A percentile compares a stretch with the other conserved stretches of the same genome.
These are phyloP conservation scores for Laodelphax striatellus DNA, from an alignment of 1,140 invertebrate species.

Conservation along the genomic window DNA sequence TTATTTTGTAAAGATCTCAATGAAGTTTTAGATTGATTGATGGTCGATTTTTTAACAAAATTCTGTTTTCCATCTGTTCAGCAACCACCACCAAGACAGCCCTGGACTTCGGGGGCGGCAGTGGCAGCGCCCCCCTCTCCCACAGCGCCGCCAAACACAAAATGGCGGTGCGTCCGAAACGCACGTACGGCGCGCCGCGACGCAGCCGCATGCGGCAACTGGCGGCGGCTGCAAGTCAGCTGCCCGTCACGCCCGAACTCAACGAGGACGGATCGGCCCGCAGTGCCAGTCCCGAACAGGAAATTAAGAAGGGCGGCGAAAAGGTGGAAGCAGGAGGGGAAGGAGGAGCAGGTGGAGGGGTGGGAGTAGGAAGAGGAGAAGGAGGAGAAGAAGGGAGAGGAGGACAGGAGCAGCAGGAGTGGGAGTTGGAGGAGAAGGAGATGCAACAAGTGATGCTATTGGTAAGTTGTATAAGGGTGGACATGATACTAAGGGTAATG, in stretches of 20 bases:
- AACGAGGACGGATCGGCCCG: conserved; percentile 43
- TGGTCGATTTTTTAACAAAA: too few species aligned
- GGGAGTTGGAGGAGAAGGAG: too few species aligned
- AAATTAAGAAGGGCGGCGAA: background rate
- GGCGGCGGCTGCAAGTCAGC: conserved; percentile 37
- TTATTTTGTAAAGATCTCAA: too few species aligned
- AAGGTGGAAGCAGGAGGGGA: too few species aligned
- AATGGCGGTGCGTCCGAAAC: conserved; percentile 59
- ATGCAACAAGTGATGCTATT: too few species aligned
- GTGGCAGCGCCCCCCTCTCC: conserved; percentile 44
- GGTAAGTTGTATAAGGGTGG: background rate
- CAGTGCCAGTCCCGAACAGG: conserved; percentile 1
- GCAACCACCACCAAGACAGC: too few species aligned
- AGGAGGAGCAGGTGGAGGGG: background rate
- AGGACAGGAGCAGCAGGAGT: too few species aligned
- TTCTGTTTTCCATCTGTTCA: too few species aligned
- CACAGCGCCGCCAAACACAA: conserved; percentile 67
- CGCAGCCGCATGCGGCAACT: conserved; percentile 45
- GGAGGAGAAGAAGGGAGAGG: background rate
- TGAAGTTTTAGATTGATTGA: too few species aligned
- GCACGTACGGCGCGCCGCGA: conserved; percentile 56
- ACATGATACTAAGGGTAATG: too few species aligned
- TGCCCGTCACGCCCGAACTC: conserved; percentile 57
- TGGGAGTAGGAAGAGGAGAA: background rate
- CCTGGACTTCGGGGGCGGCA: conserved; percentile 10